These are phyloP conservation scores for Pollachius pollachius DNA, from an alignment of 2,113 vertebrate genomes.

Conservation along the genomic window DNA sequence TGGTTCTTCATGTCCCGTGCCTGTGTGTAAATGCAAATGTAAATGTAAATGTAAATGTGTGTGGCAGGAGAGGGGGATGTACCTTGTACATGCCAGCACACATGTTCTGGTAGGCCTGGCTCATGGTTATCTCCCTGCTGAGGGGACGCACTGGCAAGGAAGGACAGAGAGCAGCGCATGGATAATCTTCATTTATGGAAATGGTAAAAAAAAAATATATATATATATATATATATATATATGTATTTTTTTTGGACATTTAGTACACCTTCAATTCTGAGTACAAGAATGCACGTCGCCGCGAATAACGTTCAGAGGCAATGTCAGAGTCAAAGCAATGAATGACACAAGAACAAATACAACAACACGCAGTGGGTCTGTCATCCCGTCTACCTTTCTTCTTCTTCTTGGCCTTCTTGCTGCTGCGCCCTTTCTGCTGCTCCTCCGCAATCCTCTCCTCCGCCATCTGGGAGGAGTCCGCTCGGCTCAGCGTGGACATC, in stretches of 20 bases:
- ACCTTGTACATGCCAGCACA: conserved; percentile 99
- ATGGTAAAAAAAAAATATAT: no score
- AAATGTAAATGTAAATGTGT: no score
- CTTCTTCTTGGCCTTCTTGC: conserved; percentile 98
- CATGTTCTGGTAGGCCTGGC: conserved; percentile 98
- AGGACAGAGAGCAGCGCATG: conserved; percentile 1
- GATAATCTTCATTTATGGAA: no score
- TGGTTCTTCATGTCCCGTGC: no score
- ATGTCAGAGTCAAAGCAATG: no score
- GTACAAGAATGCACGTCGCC: no score
- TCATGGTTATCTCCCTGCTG: conserved; percentile 96
- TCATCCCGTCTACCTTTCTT: conserved; percentile 82
- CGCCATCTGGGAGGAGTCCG: conserved; percentile 96
- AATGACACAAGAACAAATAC: no score
- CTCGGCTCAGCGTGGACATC: conserved; percentile 96
- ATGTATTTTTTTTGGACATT: no score
- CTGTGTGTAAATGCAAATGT: no score
- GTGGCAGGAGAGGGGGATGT: conserved; percentile 12
- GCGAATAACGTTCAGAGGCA: no score
- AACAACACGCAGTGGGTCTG: neutral
- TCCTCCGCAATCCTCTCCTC: conserved; percentile 97
- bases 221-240: no score
- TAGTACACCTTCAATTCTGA: no score
- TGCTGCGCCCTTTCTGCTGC: conserved; percentile 94
- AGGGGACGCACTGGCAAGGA: conserved; percentile 85